Evolutionary conservation across 2,113 vertebrate genomes (phyloP), one percentile per base, ranked within the genome.

Genomic region (Mobula birostris): DNA sequence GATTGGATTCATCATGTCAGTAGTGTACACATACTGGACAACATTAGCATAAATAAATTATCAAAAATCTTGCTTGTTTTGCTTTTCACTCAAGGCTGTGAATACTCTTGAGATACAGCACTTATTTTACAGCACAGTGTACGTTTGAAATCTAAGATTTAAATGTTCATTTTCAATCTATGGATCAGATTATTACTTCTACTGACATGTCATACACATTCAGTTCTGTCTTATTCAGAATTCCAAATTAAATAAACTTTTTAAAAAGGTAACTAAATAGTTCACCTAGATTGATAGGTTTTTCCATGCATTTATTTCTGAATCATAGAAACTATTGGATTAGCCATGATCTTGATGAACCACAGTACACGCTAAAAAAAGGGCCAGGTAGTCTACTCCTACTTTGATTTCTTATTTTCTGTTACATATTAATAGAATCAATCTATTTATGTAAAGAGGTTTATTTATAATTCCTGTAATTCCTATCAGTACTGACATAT

Each of bases 1-100:
- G 83, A 63, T 27, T n/a, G 24, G 83, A 63, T 63, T 88, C 6
- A 14, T 87, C 83, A 87, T 58, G 61, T 63, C 17, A 56, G 24
- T 29, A 77, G 76, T 88, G 56, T 27, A 27, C 61, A 88, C 83
- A 63, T n/a, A n/a, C 27, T 63, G 83, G 83, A 9, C 58, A 88
- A 88, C 27, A 88, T n/a, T 63, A 29, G 9, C 83, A 87, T 87
- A 87, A 87, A 63, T 87, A 29, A 87, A n/a, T 63, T 5, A 87
- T n/a, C 27, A 87, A 27, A 87, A 61, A 87, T 87, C 12, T 87
- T 88, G 58, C 61, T 88, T 63, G 58, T n/a, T 88, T 88, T 88
- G 58, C 11, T 88, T 88, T 88, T 61, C 11, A 88, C 24, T 88
- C 83, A 88, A 88, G 83, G 83, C 29, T 63, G 27, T n/a, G 17